Conservation (phyloP, 2,888 invertebrate species). For the Oxystoma pomonae region DNA sequence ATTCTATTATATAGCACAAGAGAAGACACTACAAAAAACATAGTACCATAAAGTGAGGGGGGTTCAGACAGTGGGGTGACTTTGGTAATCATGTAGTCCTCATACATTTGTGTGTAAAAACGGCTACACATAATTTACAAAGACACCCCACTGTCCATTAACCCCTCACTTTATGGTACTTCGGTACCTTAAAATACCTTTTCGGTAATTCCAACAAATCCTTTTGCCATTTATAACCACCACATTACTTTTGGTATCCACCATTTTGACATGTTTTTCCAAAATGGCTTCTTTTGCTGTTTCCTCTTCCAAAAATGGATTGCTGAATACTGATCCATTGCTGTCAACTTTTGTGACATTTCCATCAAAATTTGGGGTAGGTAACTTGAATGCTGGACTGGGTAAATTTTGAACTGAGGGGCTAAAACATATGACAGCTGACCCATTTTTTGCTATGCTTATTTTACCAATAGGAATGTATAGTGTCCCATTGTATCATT, state of each 20-base stretch:
- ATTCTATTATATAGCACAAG: too few species aligned
- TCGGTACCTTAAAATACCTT: too few species aligned
- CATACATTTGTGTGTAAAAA: too few species aligned
- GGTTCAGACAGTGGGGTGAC: too few species aligned
- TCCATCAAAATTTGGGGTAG: slow-evolving; percentile 60
- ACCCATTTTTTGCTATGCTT: slow-evolving; percentile 42
- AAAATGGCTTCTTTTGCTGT: slow-evolving; percentile 80
- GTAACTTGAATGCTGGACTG: slow-evolving; percentile 48
- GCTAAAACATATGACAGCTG: slow-evolving; percentile 44
- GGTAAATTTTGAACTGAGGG: slow-evolving; percentile 29
- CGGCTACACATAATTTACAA: neutral
- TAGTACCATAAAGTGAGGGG: too few species aligned
- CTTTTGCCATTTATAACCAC: slow-evolving; percentile 81
- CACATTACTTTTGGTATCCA: slow-evolving; percentile 61
- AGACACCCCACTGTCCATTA: neutral
- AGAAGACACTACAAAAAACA: too few species aligned
- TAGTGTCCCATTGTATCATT: too few species aligned
- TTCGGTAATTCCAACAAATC: slow-evolving; percentile 90
- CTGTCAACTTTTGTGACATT: slow-evolving; percentile 24
- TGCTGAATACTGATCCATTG: slow-evolving; percentile 71
- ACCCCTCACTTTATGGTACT: too few species aligned
- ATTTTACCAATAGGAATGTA: slow-evolving; percentile 16
- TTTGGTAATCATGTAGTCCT: too few species aligned
- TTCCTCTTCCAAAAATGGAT: slow-evolving; percentile 83
- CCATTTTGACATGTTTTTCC: slow-evolving; percentile 87